Evolutionary conservation across 2,797 vertebrate genomes (phyloP).

Genomic region (Alcedo quadribrachys): DNA sequence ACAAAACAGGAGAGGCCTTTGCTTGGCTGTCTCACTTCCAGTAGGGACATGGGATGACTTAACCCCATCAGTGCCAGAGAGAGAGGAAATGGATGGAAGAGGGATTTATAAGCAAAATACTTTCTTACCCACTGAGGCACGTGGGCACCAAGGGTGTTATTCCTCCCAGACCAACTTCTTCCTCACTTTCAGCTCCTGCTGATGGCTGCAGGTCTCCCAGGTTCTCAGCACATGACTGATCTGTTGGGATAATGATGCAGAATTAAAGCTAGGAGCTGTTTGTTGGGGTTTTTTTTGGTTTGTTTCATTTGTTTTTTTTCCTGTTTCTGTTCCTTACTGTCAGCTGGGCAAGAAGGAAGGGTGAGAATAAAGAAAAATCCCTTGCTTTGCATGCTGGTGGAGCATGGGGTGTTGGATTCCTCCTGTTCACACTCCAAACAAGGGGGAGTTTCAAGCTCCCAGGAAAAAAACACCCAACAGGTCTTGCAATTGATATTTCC

Average conservation of each 20-base stretch:
- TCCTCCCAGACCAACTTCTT: slow-evolving; percentile 1
- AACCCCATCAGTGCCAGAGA: not conserved
- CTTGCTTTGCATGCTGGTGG: not conserved
- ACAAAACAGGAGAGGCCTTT: slow-evolving; percentile 17
- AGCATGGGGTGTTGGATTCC: not conserved
- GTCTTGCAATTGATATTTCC: not conserved
- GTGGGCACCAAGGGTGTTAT: not conserved
- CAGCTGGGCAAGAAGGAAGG: not conserved
- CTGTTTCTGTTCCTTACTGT: not conserved
- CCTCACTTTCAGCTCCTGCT: not conserved
- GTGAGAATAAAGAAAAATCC: not conserved
- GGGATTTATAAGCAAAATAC: not conserved
- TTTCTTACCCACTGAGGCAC: not conserved
- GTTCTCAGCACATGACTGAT: not conserved
- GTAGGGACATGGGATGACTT: slow-evolving; percentile 21
- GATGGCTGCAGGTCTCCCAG: not conserved
- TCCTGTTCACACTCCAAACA: accelerated
- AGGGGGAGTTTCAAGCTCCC: not conserved
- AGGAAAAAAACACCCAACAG: not conserved
- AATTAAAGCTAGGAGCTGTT: not conserved
- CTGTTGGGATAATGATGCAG: not conserved
- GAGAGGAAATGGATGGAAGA: not conserved
- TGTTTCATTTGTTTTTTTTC: too few relatives aligned
- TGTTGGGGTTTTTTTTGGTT: too few relatives aligned
- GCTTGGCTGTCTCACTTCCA: slow-evolving; percentile 20